phyloP scores from a whole-genome alignment of 1,140 invertebrate species.

The Drosophila orena region DNA sequence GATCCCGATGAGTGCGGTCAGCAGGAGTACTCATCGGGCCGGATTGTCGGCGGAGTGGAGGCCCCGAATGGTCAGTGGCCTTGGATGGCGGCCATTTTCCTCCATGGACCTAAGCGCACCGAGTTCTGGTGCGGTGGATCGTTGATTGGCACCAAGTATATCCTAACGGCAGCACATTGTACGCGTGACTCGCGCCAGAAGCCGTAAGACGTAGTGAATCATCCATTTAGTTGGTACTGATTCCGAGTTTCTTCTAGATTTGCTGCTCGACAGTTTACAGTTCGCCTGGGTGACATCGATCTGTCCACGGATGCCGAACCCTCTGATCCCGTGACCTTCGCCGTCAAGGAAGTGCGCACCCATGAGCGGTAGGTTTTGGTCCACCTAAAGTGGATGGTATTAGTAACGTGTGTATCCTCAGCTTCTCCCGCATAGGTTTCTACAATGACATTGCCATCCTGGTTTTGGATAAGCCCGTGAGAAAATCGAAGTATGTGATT shows the following conservation, averaged over 20 bases:
- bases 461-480: constrained; percentile 88
- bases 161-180: constrained; percentile 97
- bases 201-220: constrained; percentile 88
- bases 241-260: constrained; percentile 87
- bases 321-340: constrained; percentile 90
- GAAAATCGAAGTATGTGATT: constrained; percentile 92
- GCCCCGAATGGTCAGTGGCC: constrained; percentile 93
- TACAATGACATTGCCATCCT: constrained; percentile 95
- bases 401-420: not conserved
- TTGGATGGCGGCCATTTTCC: constrained; percentile 97
- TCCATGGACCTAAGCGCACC: constrained; percentile 92
- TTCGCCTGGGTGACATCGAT: constrained; percentile 95
- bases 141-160: constrained; percentile 91
- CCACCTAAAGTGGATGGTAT: not conserved
- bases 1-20: constrained; percentile 91
- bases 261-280: constrained; percentile 93
- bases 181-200: constrained; percentile 93
- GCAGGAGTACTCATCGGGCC: constrained; percentile 91
- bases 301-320: constrained; percentile 92
- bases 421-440: constrained; percentile 93
- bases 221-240: not conserved
- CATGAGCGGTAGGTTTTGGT: constrained; percentile 87
- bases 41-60: constrained; percentile 95
- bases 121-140: constrained; percentile 98
- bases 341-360: constrained; percentile 91